These are phyloP conservation scores for Lampropteryx suffumata DNA, from an alignment of 2,888 invertebrate genomes.

Conservation along the genomic window DNA sequence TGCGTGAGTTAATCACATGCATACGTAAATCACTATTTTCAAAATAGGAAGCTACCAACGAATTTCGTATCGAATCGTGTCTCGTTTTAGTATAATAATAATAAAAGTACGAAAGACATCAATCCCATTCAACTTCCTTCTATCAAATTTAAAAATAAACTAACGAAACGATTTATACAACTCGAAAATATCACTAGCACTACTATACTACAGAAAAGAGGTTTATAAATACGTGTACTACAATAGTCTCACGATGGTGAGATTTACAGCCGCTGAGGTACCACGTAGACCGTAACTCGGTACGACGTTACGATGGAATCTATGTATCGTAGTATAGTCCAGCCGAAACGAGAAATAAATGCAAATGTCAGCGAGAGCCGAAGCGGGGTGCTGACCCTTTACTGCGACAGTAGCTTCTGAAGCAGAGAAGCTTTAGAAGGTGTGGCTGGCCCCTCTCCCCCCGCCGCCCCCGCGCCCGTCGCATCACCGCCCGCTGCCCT, in stretches of 20 bases:
- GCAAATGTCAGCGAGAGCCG: slow-evolving; percentile 54
- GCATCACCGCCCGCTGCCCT: slow-evolving; percentile 52
- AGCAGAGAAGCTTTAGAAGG: slow-evolving; percentile 89
- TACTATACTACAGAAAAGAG: slow-evolving; percentile 68
- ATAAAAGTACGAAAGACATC: slow-evolving; percentile 49
- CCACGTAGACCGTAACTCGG: slow-evolving; percentile 68
- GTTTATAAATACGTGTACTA: slow-evolving; percentile 71
- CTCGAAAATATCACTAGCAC: slow-evolving; percentile 75
- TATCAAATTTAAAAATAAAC: slow-evolving; percentile 54
- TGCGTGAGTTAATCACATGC: slow-evolving; percentile 57
- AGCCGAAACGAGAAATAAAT: slow-evolving; percentile 63
- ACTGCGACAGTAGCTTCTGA: slow-evolving; percentile 93
- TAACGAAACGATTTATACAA: slow-evolving; percentile 67
- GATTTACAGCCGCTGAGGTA: slow-evolving; percentile 76
- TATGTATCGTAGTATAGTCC: slow-evolving; percentile 50
- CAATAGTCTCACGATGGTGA: slow-evolving; percentile 65
- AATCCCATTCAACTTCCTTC: slow-evolving; percentile 53
- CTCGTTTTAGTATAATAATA: slow-evolving; percentile 55
- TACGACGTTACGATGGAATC: slow-evolving; percentile 58
- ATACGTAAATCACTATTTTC: slow-evolving; percentile 63
- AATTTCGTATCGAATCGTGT: slow-evolving; percentile 61
- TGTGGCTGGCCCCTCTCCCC: slow-evolving; percentile 39
- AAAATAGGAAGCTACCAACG: slow-evolving; percentile 69
- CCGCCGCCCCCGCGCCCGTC: slow-evolving; percentile 42
- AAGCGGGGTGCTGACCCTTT: slow-evolving; percentile 48